Base-by-base conservation (phyloP, 2,888 invertebrate genomes). In the Scaptomyza caliginosa region DNA sequence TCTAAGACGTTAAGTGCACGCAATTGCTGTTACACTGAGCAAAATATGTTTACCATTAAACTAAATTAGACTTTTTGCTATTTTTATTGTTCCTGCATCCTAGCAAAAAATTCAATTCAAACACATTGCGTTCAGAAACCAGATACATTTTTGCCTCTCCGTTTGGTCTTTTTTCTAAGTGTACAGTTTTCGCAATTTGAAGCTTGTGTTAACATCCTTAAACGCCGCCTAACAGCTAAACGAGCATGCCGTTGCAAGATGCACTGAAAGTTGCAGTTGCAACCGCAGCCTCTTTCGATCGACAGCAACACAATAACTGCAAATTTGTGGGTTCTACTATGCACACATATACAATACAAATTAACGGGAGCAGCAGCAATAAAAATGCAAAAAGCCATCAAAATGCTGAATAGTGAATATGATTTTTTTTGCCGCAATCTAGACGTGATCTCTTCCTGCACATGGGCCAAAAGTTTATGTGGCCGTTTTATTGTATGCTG, bases 381-480 rank as follows among this genome's bases (percentile, higher is more conserved):
- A 81, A 74, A 81, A 76, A 80, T 76, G 76, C 68, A 69, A 71
- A 76, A 74, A 66, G 71, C 81, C 78, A 81, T 81, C 81, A 84
- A 81, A 84, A 81, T 81, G 81, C 80, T 75, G 67, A 52, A 7
- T 30, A 4, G 6, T 32, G n/a, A 13, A 2, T 32, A 13, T 32
- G n/a, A 2, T 2, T 13, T 13, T 13, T 32, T 19, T n/a, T 58
- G 68, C 74, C 64, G 79, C 74, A 80, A 66, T 73, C 82, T 67
- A 57, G 36, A 21, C 21, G 42, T n/a, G 21, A 58, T 58, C 51
- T 49, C 46, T n/a, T 17, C 24, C 11, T n/a, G 30, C n/a, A 46
- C 40, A 21, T 36, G 49, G 56, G 67, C 11, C 50, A 21, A 58
- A 62, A 42, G 46, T 71, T 32, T 28, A 62, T 52, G 16, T 34